These are phyloP conservation scores for Vanessa atalanta DNA, from an alignment of 1,140 invertebrate species.

Conservation along the genomic window DNA sequence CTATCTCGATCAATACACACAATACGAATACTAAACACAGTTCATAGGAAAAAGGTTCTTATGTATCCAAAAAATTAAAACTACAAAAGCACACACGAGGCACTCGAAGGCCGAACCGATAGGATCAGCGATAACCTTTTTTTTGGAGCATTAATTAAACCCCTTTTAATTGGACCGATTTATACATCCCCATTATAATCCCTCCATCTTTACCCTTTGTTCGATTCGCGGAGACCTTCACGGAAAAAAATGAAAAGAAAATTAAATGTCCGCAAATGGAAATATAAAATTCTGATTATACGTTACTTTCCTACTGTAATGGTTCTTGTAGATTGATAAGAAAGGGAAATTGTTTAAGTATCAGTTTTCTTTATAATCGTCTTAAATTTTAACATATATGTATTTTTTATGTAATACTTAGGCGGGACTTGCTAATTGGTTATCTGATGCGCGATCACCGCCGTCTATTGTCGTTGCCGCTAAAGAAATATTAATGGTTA, in stretches of 20 bases:
- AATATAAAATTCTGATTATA: conserved; percentile 19
- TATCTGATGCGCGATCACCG: no score
- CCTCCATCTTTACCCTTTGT: conserved; percentile 35
- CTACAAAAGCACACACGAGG: conserved; percentile 3
- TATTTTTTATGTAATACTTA: no score
- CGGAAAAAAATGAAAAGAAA: conserved; percentile 21
- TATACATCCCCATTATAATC: conserved; percentile 37
- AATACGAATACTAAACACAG: not conserved
- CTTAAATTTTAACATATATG: no score
- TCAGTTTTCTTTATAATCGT: no score
- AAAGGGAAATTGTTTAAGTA: not conserved
- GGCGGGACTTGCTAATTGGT: no score
- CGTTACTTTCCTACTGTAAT: conserved; percentile 14
- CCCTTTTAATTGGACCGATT: conserved; percentile 41
- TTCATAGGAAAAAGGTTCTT: not conserved
- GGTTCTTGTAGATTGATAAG: conserved; percentile 7
- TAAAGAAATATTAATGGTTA: no score
- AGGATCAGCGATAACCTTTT: conserved; percentile 38
- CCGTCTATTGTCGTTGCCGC: no score
- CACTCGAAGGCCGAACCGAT: conserved; percentile 28
- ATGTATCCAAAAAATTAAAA: not conserved
- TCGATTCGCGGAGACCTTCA: conserved; percentile 25
- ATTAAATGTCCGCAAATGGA: conserved; percentile 21
- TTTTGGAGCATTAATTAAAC: conserved; percentile 42
- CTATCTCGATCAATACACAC: not conserved